Evolutionary conservation across 2,797 vertebrate species (phyloP), one percentile per base, ranked within the genome.

Genomic region (Characodon lateralis): DNA sequence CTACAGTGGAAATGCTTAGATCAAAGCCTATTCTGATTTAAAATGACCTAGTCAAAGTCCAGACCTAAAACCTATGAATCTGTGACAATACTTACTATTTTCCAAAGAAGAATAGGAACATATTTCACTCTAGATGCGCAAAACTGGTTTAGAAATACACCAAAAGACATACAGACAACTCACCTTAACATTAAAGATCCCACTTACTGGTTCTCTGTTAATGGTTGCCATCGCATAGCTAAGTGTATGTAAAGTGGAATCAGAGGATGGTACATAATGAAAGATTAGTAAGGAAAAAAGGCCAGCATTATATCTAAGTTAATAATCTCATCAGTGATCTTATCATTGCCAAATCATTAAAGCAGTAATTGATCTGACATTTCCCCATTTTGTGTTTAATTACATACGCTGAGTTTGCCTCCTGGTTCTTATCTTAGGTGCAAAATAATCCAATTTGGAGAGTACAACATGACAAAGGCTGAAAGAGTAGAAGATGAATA

Each of bases 331-430:
- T 43, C 41, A 43, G 43, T 68, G 41, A 68, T 68, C 65, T 43
- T 68, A 43, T 68, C n/a, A 46, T 68, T n/a, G 66, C 22, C 22
- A 46, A 24, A 43, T 68, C 66, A 68, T 14, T 68, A 46, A 14
- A 46, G 41, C 43, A 46, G 24, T 46, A 68, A 68, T 68, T 46
- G 22, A n/a, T 68, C 24, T 46, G 66, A n/a, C 41, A n/a, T 46
- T 68, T 46, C n/a, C 31, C 22, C 39, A n/a, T 43, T 68, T 68
- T 43, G 66, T n/a, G 43, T 46, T 68, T 68, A 68, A 68, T 68
- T 68, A 46, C 66, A 24, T n/a, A 6, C 46, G 22, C 12, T 68
- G 46, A 68, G n/a, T 39, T 5, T 68, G 41, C 41, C 41, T 68
- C 24, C 10, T 43, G 39, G 5, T 46, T 46, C 41, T 68, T 68